phyloP scores from a whole-genome alignment of 2,888 invertebrate genomes.

The Rhyacophila evoluta region DNA sequence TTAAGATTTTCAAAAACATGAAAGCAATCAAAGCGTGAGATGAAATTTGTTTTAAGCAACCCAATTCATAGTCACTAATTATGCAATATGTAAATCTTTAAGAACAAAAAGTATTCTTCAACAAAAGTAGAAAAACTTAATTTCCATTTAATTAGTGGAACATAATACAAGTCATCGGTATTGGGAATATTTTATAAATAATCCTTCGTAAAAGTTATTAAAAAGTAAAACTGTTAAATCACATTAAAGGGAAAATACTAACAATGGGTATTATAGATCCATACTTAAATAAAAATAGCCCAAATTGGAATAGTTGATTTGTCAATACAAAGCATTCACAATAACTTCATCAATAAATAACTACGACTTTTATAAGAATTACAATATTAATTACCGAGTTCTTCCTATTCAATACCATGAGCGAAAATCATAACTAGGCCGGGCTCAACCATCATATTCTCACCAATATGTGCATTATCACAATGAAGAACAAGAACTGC shows the following conservation, averaged over 20 bases:
- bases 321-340: neutral
- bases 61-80: too few relatives aligned
- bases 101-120: too few relatives aligned
- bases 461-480: constrained; percentile 95
- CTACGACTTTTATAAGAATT: neutral
- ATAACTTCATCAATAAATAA: neutral
- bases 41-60: too few relatives aligned
- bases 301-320: neutral
- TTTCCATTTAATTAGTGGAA: too few relatives aligned
- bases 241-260: neutral
- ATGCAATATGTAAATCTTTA: too few relatives aligned
- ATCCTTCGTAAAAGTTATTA: too few relatives aligned
- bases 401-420: constrained; percentile 86
- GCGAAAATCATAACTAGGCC: constrained; percentile 99
- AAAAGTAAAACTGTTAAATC: too few relatives aligned
- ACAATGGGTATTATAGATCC: neutral
- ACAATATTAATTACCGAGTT: neutral
- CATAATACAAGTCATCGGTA: too few relatives aligned
- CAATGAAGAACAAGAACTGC: constrained; percentile 95
- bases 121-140: too few relatives aligned
- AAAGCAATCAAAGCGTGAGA: too few relatives aligned
- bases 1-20: too few relatives aligned
- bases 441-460: constrained; percentile 96
- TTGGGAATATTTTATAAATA: too few relatives aligned
- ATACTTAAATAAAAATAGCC: neutral